phyloP scores from a whole-genome alignment of 2,888 invertebrate genomes.

The Germaria angustata region DNA sequence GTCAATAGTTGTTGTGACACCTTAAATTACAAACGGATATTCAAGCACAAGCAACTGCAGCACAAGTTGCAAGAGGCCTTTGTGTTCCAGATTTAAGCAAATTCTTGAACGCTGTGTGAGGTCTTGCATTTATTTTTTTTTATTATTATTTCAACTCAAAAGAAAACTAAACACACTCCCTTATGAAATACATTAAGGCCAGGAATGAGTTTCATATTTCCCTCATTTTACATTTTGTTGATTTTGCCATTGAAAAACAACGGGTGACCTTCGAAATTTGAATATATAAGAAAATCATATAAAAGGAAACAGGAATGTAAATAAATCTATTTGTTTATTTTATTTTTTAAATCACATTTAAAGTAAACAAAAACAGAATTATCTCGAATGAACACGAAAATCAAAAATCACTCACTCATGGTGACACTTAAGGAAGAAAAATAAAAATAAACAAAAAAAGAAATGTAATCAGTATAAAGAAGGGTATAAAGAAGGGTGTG shows the following conservation, averaged over 20 bases:
- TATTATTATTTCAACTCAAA: background rate
- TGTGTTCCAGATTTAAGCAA: background rate
- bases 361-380: slow-evolving; percentile 58
- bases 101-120: slow-evolving; percentile 46
- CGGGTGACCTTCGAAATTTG: slow-evolving; percentile 60
- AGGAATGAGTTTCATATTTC: slow-evolving; percentile 47
- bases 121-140: slow-evolving; percentile 9
- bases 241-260: slow-evolving; percentile 56
- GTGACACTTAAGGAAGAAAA: slow-evolving; percentile 53
- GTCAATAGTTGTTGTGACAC: slow-evolving; percentile 20
- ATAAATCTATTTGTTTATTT: slow-evolving; percentile 55
- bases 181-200: slow-evolving; percentile 1
- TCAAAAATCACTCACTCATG: slow-evolving; percentile 57
- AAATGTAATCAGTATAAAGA: slow-evolving; percentile 12
- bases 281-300: slow-evolving; percentile 8
- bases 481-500: slow-evolving; percentile 46
- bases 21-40: slow-evolving; percentile 54
- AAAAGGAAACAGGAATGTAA: slow-evolving; percentile 41
- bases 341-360: slow-evolving; percentile 45
- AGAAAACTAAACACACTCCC: slow-evolving; percentile 55
- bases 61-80: slow-evolving; percentile 43
- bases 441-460: slow-evolving; percentile 16
- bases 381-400: slow-evolving; percentile 48
- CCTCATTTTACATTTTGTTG: slow-evolving; percentile 23
- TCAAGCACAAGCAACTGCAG: slow-evolving; percentile 48